Percentiles rank a stretch among this genome's conserved stretches.
Conservation (phyloP, 2,888 invertebrate genomes). For the Uropetala carovei region DNA sequence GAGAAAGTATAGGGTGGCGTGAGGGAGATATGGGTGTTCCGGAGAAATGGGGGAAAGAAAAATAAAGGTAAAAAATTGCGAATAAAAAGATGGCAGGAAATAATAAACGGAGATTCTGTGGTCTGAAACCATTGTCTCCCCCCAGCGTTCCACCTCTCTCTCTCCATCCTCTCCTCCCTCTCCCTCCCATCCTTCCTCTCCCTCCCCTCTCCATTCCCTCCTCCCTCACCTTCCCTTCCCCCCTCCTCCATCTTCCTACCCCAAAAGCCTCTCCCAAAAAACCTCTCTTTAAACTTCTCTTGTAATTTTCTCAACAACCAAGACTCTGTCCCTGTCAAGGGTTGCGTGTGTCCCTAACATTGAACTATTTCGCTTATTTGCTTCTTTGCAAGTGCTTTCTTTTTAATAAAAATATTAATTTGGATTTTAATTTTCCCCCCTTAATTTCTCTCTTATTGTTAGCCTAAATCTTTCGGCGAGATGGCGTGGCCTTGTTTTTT, state of each 20-base stretch:
- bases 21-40: not conserved
- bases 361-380: not conserved
- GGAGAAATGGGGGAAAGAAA: not conserved
- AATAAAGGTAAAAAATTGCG: too few species aligned
- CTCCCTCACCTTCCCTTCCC: too few species aligned
- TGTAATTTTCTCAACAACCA: not conserved
- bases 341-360: not conserved
- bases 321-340: not conserved
- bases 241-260: not conserved
- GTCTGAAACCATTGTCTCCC: too few species aligned
- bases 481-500: not conserved
- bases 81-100: too few species aligned
- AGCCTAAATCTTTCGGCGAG: not conserved
- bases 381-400: not conserved
- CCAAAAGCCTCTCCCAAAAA: too few species aligned
- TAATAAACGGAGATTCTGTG: too few species aligned
- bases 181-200: too few species aligned
- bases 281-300: not conserved
- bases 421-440: not conserved
- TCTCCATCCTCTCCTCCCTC: too few species aligned
- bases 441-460: not conserved
- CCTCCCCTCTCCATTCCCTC: too few species aligned
- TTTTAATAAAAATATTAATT: constrained; percentile 35
- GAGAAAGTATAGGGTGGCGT: not conserved
- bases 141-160: too few species aligned